Conservation (phyloP, 2,888 invertebrate species). For the Lamellibrachia satsuma region DNA sequence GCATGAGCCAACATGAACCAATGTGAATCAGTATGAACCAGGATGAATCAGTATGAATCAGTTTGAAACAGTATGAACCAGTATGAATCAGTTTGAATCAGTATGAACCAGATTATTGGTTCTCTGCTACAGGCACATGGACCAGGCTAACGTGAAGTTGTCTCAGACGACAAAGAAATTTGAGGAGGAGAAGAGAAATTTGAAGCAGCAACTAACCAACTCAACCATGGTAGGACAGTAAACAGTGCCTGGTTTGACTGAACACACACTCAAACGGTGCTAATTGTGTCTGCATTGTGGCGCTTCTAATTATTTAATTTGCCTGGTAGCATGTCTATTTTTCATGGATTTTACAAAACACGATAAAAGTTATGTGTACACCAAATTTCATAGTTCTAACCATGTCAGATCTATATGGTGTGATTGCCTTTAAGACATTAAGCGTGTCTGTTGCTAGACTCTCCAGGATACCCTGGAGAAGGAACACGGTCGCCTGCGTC, state of each 20-base stretch:
- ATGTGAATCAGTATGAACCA: neutral
- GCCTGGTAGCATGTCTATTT: no score
- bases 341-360: no score
- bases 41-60: neutral
- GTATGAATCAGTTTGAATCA: neutral
- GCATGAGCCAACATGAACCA: no score
- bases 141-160: conserved; percentile 32
- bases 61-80: no score
- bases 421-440: no score
- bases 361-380: no score
- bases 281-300: no score
- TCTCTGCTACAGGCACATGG: conserved; percentile 22
- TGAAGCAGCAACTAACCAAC: conserved; percentile 39
- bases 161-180: conserved; percentile 26
- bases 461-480: conserved; percentile 42
- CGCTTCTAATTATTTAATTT: no score
- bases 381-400: no score
- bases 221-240: conserved; percentile 33
- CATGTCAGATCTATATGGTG: no score
- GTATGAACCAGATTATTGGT: neutral
- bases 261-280: no score
- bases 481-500: conserved; percentile 33
- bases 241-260: no score
- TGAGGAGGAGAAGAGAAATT: conserved; percentile 43
- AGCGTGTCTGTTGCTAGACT: conserved; percentile 27